phyloP scores from a whole-genome alignment of 1,140 invertebrate species.

The Coptotermes formosanus region DNA sequence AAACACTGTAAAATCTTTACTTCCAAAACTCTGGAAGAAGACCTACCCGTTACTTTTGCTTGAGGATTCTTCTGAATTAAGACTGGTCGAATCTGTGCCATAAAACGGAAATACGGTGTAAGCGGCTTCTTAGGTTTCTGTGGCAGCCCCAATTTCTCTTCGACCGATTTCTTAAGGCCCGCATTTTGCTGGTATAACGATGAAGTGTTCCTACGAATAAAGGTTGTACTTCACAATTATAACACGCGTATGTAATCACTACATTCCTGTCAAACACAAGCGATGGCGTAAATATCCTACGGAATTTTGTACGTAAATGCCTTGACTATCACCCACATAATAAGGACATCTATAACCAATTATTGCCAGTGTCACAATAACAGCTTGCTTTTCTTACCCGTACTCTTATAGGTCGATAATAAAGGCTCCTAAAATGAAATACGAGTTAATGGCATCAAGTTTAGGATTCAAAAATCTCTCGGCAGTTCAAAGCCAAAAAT shows the following conservation, averaged over 20 bases:
- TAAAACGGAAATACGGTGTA: slow-evolving; percentile 32
- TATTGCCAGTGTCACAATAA: too few species aligned
- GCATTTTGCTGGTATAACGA: slow-evolving; percentile 27
- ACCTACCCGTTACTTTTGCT: slow-evolving; percentile 29
- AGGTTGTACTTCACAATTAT: background rate
- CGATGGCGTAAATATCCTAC: too few species aligned
- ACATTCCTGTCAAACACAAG: too few species aligned
- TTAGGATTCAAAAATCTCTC: too few species aligned
- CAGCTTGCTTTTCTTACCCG: background rate
- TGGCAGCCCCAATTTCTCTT: slow-evolving; percentile 33
- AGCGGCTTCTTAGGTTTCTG: slow-evolving; percentile 32
- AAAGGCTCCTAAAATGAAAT: too few species aligned
- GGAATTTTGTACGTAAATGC: too few species aligned
- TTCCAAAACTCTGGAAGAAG: background rate
- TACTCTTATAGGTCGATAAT: background rate
- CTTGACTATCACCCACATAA: too few species aligned
- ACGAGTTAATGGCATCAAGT: too few species aligned
- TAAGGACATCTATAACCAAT: too few species aligned
- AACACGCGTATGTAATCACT: background rate
- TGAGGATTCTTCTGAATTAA: slow-evolving; percentile 30
- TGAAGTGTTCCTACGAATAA: background rate
- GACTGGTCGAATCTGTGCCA: slow-evolving; percentile 30
- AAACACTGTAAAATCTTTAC: too few species aligned
- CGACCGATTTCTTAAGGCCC: slow-evolving; percentile 28
- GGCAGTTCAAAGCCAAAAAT: too few species aligned